Percentiles rank a stretch among this genome's conserved stretches.
phyloP scores from a whole-genome alignment of 2,797 vertebrate genomes.

The Cichlasoma orientale region DNA sequence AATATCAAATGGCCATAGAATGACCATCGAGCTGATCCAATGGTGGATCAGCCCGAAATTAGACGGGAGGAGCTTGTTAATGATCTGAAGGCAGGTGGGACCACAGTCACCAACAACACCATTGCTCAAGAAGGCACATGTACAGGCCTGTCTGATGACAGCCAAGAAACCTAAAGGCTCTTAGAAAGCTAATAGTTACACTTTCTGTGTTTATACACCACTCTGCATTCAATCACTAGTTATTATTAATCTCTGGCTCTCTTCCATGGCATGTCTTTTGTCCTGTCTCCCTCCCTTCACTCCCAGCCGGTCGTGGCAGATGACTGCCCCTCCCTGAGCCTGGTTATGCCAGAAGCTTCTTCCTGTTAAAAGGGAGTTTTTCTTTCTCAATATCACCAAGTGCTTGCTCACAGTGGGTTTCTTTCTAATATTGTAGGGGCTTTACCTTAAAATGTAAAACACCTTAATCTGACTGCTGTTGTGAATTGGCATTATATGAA shows the following conservation, averaged over 20 bases:
- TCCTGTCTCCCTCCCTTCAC: not conserved
- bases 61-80: too few relatives aligned
- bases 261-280: not conserved
- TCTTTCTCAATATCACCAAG: not conserved
- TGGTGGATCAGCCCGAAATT: too few relatives aligned
- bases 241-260: rapidly evolving
- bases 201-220: too few relatives aligned
- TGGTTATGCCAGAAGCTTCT: not conserved
- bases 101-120: too few relatives aligned
- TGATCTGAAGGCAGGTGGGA: too few relatives aligned
- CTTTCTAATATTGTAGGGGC: not conserved
- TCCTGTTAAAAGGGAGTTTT: not conserved
- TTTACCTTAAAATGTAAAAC: not conserved
- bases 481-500: not conserved
- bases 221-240: not conserved
- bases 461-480: not conserved
- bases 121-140: too few relatives aligned
- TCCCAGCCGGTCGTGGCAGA: not conserved
- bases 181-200: too few relatives aligned
- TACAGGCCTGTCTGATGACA: too few relatives aligned
- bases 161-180: too few relatives aligned
- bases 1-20: too few relatives aligned
- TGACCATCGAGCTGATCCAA: too few relatives aligned
- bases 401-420: not conserved
- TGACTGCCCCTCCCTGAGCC: too few relatives aligned